These are phyloP conservation scores for Brachionus koreanus DNA, from an alignment of 1,140 invertebrate genomes.

Conservation along the genomic window DNA sequence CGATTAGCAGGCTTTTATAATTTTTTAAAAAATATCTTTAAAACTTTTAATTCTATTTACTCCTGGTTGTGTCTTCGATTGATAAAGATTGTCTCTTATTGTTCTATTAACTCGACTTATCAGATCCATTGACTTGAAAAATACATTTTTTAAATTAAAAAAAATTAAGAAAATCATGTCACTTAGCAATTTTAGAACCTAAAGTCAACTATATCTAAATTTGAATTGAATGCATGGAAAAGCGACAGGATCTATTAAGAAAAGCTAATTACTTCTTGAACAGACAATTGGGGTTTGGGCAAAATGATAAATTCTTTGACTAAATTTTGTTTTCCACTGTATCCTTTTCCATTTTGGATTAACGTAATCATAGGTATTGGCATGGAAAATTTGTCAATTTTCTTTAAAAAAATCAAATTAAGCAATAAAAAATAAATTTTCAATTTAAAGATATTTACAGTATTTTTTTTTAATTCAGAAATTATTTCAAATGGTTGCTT, in stretches of 20 bases:
- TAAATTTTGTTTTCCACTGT: slow-evolving; percentile 54
- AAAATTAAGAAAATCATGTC: too few relatives aligned
- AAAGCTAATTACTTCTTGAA: slow-evolving; percentile 49
- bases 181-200: too few relatives aligned
- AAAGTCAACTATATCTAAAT: too few relatives aligned
- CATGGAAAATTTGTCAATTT: slow-evolving; percentile 48
- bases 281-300: slow-evolving; percentile 50
- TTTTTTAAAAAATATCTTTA: background rate
- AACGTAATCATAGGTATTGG: slow-evolving; percentile 56
- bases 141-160: too few relatives aligned
- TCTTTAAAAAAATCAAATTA: slow-evolving; percentile 44
- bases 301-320: slow-evolving; percentile 57
- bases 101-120: slow-evolving; percentile 36
- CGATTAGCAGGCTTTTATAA: slow-evolving; percentile 43
- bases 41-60: slow-evolving; percentile 10
- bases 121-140: background rate
- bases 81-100: slow-evolving; percentile 15
- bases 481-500: slow-evolving; percentile 17
- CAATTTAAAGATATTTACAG: background rate
- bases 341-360: slow-evolving; percentile 52
- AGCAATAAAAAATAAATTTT: background rate
- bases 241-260: background rate
- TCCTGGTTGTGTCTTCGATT: slow-evolving; percentile 17
- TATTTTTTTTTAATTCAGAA: background rate
- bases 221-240: too few relatives aligned